Conservation (phyloP, 2,888 invertebrate genomes). For the Cataglyphis cursor region DNA sequence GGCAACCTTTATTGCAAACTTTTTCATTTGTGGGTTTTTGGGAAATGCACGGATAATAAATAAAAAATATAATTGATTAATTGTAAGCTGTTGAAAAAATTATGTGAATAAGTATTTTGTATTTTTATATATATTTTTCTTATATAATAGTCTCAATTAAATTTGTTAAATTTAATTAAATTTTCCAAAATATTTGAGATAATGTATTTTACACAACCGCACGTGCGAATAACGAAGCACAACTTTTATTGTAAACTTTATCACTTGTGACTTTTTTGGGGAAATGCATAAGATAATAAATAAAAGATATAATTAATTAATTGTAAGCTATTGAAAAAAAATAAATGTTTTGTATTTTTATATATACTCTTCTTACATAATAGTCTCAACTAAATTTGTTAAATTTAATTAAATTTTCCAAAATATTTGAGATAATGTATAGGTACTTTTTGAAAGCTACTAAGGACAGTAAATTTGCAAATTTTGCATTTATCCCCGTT, state of each 20-base stretch:
- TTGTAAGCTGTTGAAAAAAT: not conserved
- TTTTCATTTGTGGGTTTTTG: conserved; percentile 1
- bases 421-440: not conserved
- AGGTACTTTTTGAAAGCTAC: not conserved
- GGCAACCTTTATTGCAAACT: not conserved
- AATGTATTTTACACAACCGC: not conserved
- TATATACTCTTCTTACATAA: not conserved
- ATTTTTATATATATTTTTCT: not conserved
- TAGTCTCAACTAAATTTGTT: not conserved
- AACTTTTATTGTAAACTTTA: conserved; percentile 1
- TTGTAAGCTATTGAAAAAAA: not conserved
- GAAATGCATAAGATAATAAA: not conserved
- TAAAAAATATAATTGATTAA: not conserved
- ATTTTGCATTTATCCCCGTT: conserved; percentile 9
- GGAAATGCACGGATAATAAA: not conserved
- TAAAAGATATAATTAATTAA: not conserved
- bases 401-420: not conserved
- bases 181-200: no score
- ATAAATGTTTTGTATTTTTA: not conserved
- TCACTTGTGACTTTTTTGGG: not conserved
- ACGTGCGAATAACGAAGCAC: conserved; percentile 46
- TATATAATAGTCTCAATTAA: not conserved
- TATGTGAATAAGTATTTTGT: not conserved
- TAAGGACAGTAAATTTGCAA: not conserved
- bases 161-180: not conserved